Evolutionary conservation across 2,797 vertebrate species (phyloP).

Genomic region (Megaceryle alcyon): DNA sequence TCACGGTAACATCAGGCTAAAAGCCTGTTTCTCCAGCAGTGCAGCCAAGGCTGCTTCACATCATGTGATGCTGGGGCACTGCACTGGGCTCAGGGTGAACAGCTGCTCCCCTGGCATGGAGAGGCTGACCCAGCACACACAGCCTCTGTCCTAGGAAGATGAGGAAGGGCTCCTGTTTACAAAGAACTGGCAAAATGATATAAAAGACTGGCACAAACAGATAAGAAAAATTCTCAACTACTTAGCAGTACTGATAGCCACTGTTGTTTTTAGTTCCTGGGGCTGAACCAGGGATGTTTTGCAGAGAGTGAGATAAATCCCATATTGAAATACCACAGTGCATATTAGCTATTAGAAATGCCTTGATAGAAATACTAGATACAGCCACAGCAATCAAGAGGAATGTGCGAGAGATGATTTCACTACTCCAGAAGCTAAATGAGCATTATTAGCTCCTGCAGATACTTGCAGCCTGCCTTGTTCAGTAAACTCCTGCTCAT

Average conservation of each 20-base stretch:
- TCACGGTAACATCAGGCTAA: not conserved
- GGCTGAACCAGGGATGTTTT: not conserved
- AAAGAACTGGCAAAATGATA: not conserved
- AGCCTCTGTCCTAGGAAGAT: not conserved
- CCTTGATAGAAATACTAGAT: slow-evolving; percentile 19
- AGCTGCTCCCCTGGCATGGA: not conserved
- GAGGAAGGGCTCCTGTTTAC: not conserved
- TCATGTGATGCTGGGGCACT: accelerated
- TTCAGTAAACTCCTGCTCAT: not conserved
- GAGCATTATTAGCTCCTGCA: slow-evolving; percentile 21
- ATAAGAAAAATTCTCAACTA: not conserved
- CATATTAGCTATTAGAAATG: slow-evolving; percentile 32
- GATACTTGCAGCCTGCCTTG: not conserved
- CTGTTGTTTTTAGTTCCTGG: not conserved
- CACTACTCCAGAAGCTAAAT: slow-evolving; percentile 16
- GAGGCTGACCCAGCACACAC: not conserved
- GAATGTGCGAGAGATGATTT: slow-evolving; percentile 40
- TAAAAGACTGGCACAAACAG: not conserved
- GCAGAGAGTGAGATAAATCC: slow-evolving; percentile 27
- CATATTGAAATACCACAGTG: slow-evolving; percentile 27
- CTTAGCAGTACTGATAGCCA: not conserved
- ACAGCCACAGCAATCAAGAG: slow-evolving; percentile 23
- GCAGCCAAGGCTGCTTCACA: not conserved
- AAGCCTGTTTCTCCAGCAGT: not conserved
- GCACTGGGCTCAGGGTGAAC: not conserved